Evolutionary conservation across 2,888 invertebrate genomes (phyloP).

Genomic region (Kuschelorhynchus macadamiae): DNA sequence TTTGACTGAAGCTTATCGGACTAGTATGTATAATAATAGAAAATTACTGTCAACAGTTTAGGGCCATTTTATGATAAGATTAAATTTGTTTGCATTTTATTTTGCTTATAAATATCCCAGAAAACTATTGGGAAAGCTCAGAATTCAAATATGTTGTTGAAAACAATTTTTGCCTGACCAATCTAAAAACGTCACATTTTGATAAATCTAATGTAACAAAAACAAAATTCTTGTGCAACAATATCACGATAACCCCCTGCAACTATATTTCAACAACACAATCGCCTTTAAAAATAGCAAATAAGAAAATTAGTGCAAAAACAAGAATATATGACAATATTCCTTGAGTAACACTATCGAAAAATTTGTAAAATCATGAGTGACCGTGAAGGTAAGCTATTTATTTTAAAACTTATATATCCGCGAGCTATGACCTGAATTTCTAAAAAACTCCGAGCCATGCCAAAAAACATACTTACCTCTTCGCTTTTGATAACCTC

Average conservation of each 20-base stretch:
- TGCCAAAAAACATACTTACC: conserved; percentile 75
- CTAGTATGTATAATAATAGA: too few species aligned
- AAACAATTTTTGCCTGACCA: conserved; percentile 20
- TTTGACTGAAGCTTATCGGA: too few species aligned
- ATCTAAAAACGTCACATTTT: conserved; percentile 25
- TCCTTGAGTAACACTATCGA: conserved; percentile 6
- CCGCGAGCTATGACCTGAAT: conserved; percentile 18
- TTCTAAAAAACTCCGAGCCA: conserved; percentile 44
- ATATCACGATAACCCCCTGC: conserved; percentile 21
- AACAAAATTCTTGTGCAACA: conserved; percentile 28
- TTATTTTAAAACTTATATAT: conserved; percentile 20
- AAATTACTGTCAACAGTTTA: too few species aligned
- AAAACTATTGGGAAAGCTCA: too few species aligned
- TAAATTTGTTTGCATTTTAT: too few species aligned
- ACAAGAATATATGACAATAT: conserved; percentile 18
- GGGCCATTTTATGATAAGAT: too few species aligned
- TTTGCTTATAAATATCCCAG: too few species aligned
- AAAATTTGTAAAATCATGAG: conserved; percentile 19
- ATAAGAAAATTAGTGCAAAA: conserved; percentile 19
- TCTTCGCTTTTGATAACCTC: conserved; percentile 98
- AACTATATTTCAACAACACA: conserved; percentile 5
- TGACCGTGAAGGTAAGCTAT: conserved; percentile 19
- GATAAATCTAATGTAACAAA: conserved; percentile 9
- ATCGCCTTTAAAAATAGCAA: conserved; percentile 9
- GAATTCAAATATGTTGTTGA: conserved; percentile 2